These are phyloP conservation scores for Dolichallabes microphthalmus DNA, from an alignment of 2,113 vertebrate species.

Conservation along the genomic window DNA sequence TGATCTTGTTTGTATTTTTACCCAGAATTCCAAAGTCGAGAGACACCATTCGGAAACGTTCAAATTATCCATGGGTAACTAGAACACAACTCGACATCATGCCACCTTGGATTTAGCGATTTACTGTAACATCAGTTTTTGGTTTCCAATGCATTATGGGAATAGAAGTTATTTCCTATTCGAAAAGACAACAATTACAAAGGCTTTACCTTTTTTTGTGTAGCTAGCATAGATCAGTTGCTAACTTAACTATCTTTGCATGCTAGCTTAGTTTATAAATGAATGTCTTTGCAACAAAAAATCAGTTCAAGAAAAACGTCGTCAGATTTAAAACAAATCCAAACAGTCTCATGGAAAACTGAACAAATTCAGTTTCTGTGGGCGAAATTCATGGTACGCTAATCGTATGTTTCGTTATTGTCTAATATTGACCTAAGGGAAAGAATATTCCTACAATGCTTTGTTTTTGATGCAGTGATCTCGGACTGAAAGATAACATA, in stretches of 20 bases:
- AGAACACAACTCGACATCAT: background rate
- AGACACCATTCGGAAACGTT: background rate
- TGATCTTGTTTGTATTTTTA: background rate
- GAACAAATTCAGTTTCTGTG: background rate
- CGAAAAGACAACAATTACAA: no score
- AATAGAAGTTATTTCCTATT: background rate
- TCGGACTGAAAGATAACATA: conserved; percentile 6
- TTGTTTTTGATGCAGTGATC: background rate
- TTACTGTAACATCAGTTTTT: background rate
- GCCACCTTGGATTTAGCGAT: background rate
- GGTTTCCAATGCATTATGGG: background rate
- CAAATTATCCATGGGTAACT: background rate
- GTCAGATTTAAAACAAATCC: background rate
- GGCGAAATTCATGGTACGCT: background rate
- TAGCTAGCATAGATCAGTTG: background rate
- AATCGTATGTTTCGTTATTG: background rate
- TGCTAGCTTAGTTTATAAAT: background rate
- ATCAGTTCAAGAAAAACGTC: background rate
- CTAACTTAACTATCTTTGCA: background rate
- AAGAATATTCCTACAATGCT: no score
- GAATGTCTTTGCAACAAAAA: background rate
- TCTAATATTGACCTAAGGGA: no score
- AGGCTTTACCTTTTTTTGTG: no score
- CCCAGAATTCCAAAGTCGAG: background rate
- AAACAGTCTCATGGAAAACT: background rate